Percentiles rank a stretch among this genome's conserved stretches.
Evolutionary conservation across 2,888 invertebrate species (phyloP).

Genomic region (Plebejus anna): DNA sequence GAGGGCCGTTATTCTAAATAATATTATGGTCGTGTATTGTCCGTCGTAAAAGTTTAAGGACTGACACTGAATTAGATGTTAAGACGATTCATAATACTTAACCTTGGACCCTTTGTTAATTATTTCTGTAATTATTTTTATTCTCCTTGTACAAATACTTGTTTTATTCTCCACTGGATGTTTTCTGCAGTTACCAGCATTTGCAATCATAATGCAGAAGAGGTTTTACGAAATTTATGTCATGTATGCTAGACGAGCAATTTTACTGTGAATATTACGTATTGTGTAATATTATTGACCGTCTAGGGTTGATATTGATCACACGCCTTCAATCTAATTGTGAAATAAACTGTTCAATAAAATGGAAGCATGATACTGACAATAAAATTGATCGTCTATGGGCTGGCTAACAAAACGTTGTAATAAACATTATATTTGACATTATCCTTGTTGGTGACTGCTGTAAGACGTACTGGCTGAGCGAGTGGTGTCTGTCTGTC

Average conservation of each 20-base stretch:
- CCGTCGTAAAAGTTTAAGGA: constrained; percentile 9
- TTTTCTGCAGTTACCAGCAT: not conserved
- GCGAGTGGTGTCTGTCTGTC: not conserved
- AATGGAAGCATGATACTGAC: too few relatives aligned
- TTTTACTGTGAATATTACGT: too few relatives aligned
- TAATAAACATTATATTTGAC: not conserved
- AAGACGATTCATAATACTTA: not conserved
- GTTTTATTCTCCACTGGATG: not conserved
- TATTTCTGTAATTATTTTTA: not conserved
- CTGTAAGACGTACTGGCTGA: not conserved
- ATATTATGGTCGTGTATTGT: not conserved
- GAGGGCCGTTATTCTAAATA: not conserved
- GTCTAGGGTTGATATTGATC: too few relatives aligned
- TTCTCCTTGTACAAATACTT: constrained; percentile 6
- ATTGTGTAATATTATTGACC: too few relatives aligned
- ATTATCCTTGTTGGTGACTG: not conserved
- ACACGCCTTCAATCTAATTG: too few relatives aligned
- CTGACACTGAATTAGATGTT: constrained; percentile 6
- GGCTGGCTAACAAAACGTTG: not conserved
- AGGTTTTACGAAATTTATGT: not conserved
- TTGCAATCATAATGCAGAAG: not conserved
- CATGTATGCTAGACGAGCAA: not conserved
- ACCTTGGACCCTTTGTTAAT: constrained; percentile 10
- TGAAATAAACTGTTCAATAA: too few relatives aligned
- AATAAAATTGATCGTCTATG: too few relatives aligned